Base-by-base conservation (phyloP, 2,888 invertebrate species). In the Zelleria hepariella region DNA sequence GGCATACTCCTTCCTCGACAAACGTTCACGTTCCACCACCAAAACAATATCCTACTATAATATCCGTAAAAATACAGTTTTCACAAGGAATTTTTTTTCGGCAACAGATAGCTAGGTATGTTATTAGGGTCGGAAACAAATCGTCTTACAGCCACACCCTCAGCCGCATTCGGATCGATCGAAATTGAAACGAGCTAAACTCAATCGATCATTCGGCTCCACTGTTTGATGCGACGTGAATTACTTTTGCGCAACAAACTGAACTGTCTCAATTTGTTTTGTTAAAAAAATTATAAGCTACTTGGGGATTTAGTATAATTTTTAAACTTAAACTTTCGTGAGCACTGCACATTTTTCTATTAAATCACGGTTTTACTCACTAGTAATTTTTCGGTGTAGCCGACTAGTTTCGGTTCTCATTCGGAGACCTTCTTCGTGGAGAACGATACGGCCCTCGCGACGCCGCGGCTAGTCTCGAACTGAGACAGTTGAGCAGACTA, bases 191-290 rank as follows among this genome's bases (percentile, higher is more conserved):
- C 77, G 81, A 80, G 84, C 87, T 75, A 74, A 15, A 70, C 80
- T 72, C 84, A 77, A 88, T 88, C 87, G 87, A 87, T 88, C 87
- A 88, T 85, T 83, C 76, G 76, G 75, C 83, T 82, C 86, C 73
- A 70, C 68, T 81, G 57, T 82, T 83, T 84, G 82, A 84, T 86
- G 86, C 82, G 80, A 85, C 78, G 74, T 71, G 75, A 77, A 77
- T 82, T 83, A 82, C 85, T 83, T 83, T 75, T 80, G 78, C 81
- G 80, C 79, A 42, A 42, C 32, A 15, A 5, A 15, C 32, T 15
- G 32, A n/a, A 82, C 78, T 76, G 82, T 79, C 83, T 85, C 85
- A 83, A 86, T 86, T 83, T 81, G n/a, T n/a, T n/a, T n/a, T n/a
- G n/a, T 10, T 42, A 42, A 15, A 15, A 42, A 15, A 42, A 15